Percentiles rank a stretch among this genome's conserved stretches.
These are phyloP conservation scores for Glaucidium brasilianum DNA, from an alignment of 2,113 vertebrate species.

Conservation along the genomic window DNA sequence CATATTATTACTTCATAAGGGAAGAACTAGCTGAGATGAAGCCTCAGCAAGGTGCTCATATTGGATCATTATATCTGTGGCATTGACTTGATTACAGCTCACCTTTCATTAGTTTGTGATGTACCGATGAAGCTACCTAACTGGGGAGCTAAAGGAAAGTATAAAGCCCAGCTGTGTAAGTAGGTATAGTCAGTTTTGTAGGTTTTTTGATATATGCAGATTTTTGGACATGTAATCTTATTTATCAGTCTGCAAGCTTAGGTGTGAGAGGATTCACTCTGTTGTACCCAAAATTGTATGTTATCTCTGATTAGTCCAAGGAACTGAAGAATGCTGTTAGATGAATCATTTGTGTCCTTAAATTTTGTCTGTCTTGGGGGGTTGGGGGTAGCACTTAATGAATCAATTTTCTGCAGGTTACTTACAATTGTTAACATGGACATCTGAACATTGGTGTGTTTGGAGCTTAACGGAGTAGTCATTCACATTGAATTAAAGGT, in stretches of 20 bases:
- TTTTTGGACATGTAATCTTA: not conserved
- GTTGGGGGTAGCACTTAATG: rapidly evolving
- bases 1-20: not conserved
- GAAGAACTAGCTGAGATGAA: not conserved
- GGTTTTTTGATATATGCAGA: not conserved
- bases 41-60: not conserved
- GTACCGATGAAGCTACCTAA: not conserved
- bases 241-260: not conserved
- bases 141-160: not conserved
- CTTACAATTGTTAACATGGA: not conserved
- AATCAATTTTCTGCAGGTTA: not conserved
- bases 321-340: not conserved
- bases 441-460: not conserved
- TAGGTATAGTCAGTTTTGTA: not conserved
- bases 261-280: not conserved
- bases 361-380: not conserved
- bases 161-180: not conserved
- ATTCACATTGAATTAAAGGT: not conserved
- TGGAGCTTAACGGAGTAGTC: not conserved
- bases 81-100: not conserved
- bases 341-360: not conserved
- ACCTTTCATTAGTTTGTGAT: not conserved
- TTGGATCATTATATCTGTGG: not conserved
- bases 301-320: not conserved
- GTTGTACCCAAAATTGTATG: not conserved